Evolutionary conservation across 2,113 vertebrate species (phyloP), one percentile per base, ranked within the genome.

Genomic region (Nothocercus julius): DNA sequence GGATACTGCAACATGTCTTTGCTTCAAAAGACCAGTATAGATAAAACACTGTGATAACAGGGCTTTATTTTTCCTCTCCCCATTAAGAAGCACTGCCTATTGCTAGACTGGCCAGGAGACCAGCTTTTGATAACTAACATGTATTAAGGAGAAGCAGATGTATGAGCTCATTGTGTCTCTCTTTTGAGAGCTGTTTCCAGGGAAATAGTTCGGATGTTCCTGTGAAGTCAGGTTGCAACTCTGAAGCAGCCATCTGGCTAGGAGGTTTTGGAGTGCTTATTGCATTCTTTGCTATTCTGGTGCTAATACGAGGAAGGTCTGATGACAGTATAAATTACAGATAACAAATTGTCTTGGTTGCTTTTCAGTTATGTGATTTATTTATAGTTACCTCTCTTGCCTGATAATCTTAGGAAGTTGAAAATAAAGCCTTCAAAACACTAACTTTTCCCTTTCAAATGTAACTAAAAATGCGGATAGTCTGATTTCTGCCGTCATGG

Each of bases 241-340:
- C 85, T 54, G 81, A 62, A 93, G 30, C 79, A 94, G 82, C 70
- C 67, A 74, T 85, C 87, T 94, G 82, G 19, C 58, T 61, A 76
- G 75, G 54, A 89, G 64, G 45, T 70, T 93, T 85, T 95, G 85
- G 76, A 96, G 79, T 81, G 59, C 88, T 86, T 89, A 21, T 58
- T 66, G 79, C 79, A 80, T 93, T 96, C 79, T 75, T 84, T 93
- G 72, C 85, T 92, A 73, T 96, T 95, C 88, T 88, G 82, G 90
- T 93, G 82, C 54, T 94, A 85, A 79, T 66, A 87, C 59, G 76
- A 91, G 63, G 64, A 95, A 85, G 88, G 45, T 59, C 72, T 76
- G 79, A 74, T 96, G 85, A 94, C 92, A 92, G 62, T 78, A 61
- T 87, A 72, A 96, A 82, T 82, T 89, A 34, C 70, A 47, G n/a